phyloP scores from a whole-genome alignment of 2,888 invertebrate species.

The Aethes cnicana region DNA sequence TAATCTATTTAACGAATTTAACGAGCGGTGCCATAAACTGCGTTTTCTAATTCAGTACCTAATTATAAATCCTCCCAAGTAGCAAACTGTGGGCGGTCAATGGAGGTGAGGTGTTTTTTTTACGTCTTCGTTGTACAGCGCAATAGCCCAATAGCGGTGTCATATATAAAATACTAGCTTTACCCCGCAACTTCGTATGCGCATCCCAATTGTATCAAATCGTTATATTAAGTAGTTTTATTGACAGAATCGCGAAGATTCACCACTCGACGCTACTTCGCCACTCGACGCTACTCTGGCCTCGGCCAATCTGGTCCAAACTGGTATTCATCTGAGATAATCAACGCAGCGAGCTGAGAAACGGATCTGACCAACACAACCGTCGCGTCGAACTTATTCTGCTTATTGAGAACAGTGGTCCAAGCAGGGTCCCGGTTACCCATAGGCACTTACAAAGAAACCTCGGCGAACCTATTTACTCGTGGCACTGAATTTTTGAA shows the following conservation, averaged over 20 bases:
- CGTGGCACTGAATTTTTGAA: no score
- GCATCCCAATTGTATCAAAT: no score
- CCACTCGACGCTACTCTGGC: slow-evolving; percentile 36
- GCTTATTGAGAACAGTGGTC: neutral
- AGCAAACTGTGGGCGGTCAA: slow-evolving; percentile 13
- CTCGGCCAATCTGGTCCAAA: slow-evolving; percentile 63
- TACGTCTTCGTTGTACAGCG: slow-evolving; percentile 25
- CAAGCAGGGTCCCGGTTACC: no score
- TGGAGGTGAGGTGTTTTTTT: slow-evolving; percentile 22
- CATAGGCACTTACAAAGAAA: no score
- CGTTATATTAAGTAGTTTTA: no score
- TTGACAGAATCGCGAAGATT: slow-evolving; percentile 9
- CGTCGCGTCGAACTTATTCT: neutral
- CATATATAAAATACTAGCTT: no score
- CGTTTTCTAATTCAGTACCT: slow-evolving; percentile 19
- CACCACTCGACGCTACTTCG: no score
- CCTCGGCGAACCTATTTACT: no score
- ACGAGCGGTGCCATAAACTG: slow-evolving; percentile 13
- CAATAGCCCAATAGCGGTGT: neutral
- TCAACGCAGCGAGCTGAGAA: slow-evolving; percentile 38
- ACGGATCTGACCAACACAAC: neutral
- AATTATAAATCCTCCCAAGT: no score
- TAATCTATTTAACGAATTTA: slow-evolving; percentile 20
- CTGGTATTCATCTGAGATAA: slow-evolving; percentile 70
- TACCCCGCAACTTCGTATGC: no score